These are phyloP conservation scores for Erebia aethiops DNA, from an alignment of 2,888 invertebrate genomes.

Conservation along the genomic window DNA sequence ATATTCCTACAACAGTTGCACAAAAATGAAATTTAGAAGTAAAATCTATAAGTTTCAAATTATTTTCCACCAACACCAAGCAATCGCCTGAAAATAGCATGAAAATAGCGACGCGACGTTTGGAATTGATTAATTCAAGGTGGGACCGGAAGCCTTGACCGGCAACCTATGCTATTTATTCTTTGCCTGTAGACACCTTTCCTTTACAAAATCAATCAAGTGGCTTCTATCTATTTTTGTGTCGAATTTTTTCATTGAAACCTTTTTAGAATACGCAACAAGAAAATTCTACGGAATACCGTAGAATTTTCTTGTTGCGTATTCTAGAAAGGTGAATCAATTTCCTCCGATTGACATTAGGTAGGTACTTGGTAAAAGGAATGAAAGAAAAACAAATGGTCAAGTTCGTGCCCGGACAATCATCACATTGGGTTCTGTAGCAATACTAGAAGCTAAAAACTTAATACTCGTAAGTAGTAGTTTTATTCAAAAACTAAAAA, in stretches of 20 bases:
- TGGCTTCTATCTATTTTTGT: slow-evolving; percentile 2
- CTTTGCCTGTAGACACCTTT: slow-evolving; percentile 33
- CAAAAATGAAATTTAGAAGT: not conserved
- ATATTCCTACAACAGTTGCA: too few relatives aligned
- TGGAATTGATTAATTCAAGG: slow-evolving; percentile 59
- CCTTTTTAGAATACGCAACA: too few relatives aligned
- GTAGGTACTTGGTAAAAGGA: too few relatives aligned
- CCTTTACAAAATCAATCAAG: slow-evolving; percentile 18
- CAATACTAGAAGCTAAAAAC: too few relatives aligned
- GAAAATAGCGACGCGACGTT: slow-evolving; percentile 22
- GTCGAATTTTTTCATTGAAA: slow-evolving; percentile 8
- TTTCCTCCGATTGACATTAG: too few relatives aligned
- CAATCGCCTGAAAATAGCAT: slow-evolving; percentile 4
- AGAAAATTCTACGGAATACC: too few relatives aligned
- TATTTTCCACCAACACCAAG: slow-evolving; percentile 3
- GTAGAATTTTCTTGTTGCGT: slow-evolving; percentile 4
- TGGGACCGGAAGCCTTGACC: slow-evolving; percentile 50
- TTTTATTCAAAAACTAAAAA: too few relatives aligned
- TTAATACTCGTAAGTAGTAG: too few relatives aligned
- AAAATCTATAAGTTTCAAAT: not conserved
- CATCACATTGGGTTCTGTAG: too few relatives aligned
- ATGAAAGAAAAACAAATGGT: too few relatives aligned
- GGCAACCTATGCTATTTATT: slow-evolving; percentile 45
- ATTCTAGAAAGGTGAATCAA: not conserved
- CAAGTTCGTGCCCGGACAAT: too few relatives aligned